Evolutionary conservation across 1,140 invertebrate genomes (phyloP).

Genomic region (Platyscapa corneri): DNA sequence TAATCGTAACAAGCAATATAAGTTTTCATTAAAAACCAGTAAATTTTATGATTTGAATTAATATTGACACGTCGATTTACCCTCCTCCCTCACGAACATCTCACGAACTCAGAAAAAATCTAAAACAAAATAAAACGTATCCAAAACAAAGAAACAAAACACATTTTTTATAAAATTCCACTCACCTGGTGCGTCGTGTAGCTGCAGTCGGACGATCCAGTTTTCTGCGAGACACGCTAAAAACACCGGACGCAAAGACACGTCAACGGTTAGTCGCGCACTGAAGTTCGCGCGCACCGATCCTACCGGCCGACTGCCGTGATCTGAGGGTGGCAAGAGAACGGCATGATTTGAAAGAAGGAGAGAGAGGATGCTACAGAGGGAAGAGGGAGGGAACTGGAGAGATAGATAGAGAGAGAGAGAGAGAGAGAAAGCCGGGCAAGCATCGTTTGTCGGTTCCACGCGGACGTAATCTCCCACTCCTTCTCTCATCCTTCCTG

Average conservation of each 20-base stretch:
- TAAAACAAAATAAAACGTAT: conserved; percentile 3
- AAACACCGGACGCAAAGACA: conserved; percentile 31
- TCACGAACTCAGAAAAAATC: neutral
- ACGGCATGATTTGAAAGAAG: neutral
- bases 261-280: conserved; percentile 49
- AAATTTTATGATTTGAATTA: neutral
- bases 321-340: conserved; percentile 18
- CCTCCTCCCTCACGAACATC: neutral
- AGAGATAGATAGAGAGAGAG: conserved; percentile 1
- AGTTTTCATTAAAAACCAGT: neutral
- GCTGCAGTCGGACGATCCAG: neutral
- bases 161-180: neutral
- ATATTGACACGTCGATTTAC: neutral
- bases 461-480: conserved; percentile 31
- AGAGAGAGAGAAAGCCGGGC: neutral
- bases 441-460: conserved; percentile 40
- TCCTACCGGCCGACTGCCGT: conserved; percentile 33
- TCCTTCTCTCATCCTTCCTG: neutral
- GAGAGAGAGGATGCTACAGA: neutral
- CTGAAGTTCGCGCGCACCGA: conserved; percentile 46
- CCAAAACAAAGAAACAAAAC: neutral
- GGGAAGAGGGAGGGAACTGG: neutral
- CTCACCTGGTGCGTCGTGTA: conserved; percentile 1
- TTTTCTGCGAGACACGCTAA: neutral
- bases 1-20: too few relatives aligned